Evolutionary conservation across 1,140 invertebrate genomes (phyloP).

Genomic region (Cyphomyrmex costatus): DNA sequence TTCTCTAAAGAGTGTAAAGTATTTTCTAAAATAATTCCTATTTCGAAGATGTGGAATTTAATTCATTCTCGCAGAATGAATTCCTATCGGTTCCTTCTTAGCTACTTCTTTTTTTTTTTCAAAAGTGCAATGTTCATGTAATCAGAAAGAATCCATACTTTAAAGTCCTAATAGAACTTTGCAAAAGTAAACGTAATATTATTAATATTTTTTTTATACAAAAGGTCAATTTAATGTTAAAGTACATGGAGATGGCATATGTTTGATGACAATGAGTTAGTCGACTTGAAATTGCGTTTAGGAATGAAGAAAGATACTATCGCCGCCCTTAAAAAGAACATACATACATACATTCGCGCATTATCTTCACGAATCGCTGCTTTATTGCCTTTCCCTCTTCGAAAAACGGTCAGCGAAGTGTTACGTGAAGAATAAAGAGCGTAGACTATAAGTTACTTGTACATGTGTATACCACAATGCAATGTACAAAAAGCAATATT

Average conservation of each 20-base stretch:
- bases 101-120: neutral
- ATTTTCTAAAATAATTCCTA: neutral
- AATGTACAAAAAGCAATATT: constrained; percentile 79
- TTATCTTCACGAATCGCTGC: constrained; percentile 40
- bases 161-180: neutral
- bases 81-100: neutral
- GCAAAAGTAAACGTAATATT: neutral
- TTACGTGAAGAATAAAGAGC: constrained; percentile 2
- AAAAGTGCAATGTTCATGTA: neutral
- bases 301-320: constrained; percentile 16
- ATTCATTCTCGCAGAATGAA: neutral
- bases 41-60: neutral
- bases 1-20: neutral
- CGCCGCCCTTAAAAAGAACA: constrained; percentile 14
- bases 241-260: neutral
- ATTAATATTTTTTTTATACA: neutral
- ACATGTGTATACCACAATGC: constrained; percentile 71
- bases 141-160: neutral
- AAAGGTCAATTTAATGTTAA: constrained; percentile 20
- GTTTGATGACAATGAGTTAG: neutral
- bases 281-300: constrained; percentile 34
- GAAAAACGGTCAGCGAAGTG: constrained; percentile 31
- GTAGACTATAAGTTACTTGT: constrained; percentile 61
- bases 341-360: constrained; percentile 21
- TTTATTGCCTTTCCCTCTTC: constrained; percentile 41